These are phyloP conservation scores for Leptosomus discolor DNA, from an alignment of 2,113 vertebrate species.

Conservation along the genomic window DNA sequence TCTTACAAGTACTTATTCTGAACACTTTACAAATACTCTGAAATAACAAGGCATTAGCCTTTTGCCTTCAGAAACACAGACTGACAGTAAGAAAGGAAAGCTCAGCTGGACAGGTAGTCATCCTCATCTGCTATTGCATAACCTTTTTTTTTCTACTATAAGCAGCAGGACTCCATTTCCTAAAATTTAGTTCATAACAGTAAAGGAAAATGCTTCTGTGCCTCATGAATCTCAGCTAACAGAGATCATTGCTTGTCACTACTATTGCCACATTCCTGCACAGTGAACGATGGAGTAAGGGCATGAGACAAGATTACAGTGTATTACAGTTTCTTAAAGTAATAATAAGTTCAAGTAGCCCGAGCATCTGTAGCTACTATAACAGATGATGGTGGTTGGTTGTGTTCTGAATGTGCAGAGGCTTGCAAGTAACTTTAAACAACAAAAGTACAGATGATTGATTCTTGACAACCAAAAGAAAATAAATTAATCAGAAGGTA, in stretches of 20 bases:
- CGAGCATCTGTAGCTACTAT: neutral
- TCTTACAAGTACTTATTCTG: neutral
- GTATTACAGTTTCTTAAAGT: neutral
- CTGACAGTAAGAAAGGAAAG: neutral
- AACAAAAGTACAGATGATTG: neutral
- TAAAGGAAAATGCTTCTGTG: neutral
- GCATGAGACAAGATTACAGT: neutral
- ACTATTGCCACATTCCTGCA: neutral
- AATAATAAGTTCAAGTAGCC: neutral
- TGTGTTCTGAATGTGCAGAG: neutral
- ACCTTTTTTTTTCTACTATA: neutral
- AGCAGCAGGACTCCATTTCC: neutral
- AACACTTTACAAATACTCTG: neutral
- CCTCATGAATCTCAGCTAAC: neutral
- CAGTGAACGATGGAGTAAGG: neutral
- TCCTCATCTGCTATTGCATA: accelerated
- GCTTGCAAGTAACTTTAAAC: neutral
- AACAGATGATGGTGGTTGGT: neutral
- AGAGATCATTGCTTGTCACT: neutral
- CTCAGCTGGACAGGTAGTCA: neutral
- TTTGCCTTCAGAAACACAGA: neutral
- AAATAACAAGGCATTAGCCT: neutral
- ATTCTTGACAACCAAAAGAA: neutral
- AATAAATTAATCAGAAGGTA: neutral
- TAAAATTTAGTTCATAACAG: neutral